Evolutionary conservation across 2,113 vertebrate species (phyloP).

Genomic region (Otis tarda): DNA sequence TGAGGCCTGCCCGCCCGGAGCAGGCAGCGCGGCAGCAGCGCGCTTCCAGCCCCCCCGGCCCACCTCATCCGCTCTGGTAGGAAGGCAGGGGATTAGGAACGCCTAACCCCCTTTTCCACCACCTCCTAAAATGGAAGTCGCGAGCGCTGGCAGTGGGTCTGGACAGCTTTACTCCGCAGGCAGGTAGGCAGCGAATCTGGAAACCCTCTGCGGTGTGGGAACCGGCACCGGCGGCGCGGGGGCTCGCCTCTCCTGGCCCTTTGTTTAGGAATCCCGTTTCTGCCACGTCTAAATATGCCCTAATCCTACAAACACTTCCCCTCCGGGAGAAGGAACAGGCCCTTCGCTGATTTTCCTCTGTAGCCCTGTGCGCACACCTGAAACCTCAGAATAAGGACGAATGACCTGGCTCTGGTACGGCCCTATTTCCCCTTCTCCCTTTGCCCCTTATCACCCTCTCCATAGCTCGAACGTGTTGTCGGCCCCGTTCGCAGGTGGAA

Average conservation of each 20-base stretch:
- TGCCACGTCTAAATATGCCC: constrained; percentile 44
- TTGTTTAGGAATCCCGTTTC: constrained; percentile 53
- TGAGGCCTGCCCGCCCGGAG: too few species aligned
- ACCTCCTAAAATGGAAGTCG: constrained; percentile 59
- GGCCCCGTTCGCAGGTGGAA: not conserved
- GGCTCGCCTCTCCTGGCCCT: not conserved
- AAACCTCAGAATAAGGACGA: not conserved
- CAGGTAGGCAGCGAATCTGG: constrained; percentile 48
- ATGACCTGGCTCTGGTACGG: not conserved
- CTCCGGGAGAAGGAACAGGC: constrained; percentile 38
- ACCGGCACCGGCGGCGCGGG: not conserved
- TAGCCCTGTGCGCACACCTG: not conserved
- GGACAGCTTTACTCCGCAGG: constrained; percentile 49
- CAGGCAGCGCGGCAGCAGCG: too few species aligned
- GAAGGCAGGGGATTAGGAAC: not conserved
- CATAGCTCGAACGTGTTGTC: not conserved
- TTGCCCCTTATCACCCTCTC: not conserved
- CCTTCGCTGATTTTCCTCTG: not conserved
- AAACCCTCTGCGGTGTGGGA: constrained; percentile 22
- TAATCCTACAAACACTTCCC: constrained; percentile 35
- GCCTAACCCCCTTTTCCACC: not conserved
- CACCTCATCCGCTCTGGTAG: fast-evolving
- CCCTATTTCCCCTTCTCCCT: not conserved
- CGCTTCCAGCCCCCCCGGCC: not conserved
- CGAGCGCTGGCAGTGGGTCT: not conserved